Conservation (phyloP, 2,113 vertebrate species). For the Bothrops jararaca region DNA sequence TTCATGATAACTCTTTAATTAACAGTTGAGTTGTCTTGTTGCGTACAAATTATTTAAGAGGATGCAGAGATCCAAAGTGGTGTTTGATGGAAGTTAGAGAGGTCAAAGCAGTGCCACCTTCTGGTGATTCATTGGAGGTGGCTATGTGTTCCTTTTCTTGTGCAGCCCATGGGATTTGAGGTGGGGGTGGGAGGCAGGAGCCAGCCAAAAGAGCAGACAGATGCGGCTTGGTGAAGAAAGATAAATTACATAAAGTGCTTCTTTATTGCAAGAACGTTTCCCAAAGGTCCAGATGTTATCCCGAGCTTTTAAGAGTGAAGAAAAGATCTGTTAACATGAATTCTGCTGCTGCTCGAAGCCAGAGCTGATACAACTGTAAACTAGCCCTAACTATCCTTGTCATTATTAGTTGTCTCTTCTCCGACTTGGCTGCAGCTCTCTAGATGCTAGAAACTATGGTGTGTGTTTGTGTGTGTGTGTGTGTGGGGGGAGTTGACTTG, state of each 20-base stretch:
- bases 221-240: constrained; percentile 66
- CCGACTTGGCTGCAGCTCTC: not conserved
- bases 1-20: not conserved
- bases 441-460: constrained; percentile 17
- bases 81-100: constrained; percentile 1
- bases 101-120: constrained; percentile 63
- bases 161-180: constrained; percentile 36
- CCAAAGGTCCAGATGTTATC: constrained; percentile 70
- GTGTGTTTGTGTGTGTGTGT: not conserved
- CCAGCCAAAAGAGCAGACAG: constrained; percentile 63
- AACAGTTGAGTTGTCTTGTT: not conserved
- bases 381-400: constrained; percentile 32
- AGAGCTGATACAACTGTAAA: constrained; percentile 59
- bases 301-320: constrained; percentile 65
- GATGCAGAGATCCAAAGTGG: not conserved
- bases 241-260: constrained; percentile 64
- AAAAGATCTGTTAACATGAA: constrained; percentile 71
- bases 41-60: not conserved
- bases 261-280: constrained; percentile 64
- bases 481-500: not conserved
- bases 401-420: constrained; percentile 37
- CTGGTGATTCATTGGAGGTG: constrained; percentile 49
- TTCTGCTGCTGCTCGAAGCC: constrained; percentile 53
- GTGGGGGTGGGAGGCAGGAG: constrained; percentile 55
- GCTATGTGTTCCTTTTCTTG: constrained; percentile 37